Evolutionary conservation across 2,797 vertebrate genomes (phyloP).

Genomic region (Macropodus opercularis): DNA sequence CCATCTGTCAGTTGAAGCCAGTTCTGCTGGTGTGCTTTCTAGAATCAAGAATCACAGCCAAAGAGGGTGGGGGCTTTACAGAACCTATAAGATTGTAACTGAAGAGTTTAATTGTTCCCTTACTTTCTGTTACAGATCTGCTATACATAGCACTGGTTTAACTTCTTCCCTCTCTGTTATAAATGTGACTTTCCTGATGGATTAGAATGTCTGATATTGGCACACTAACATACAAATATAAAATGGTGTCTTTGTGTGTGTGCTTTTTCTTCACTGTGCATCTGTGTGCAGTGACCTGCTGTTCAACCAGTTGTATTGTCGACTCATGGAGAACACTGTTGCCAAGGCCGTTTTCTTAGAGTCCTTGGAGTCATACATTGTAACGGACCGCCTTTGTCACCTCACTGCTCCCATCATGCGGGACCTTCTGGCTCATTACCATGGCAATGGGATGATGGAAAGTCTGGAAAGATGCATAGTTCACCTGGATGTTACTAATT

Average conservation of each 20-base stretch:
- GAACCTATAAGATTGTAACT: too few relatives aligned
- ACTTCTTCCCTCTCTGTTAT: too few relatives aligned
- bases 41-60: too few relatives aligned
- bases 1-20: too few relatives aligned
- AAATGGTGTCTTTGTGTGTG: background rate
- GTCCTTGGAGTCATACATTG: slow-evolving; percentile 91
- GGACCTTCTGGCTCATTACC: slow-evolving; percentile 94
- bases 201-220: background rate
- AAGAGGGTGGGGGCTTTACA: too few relatives aligned
- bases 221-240: background rate
- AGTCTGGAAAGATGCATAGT: slow-evolving; percentile 95
- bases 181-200: too few relatives aligned
- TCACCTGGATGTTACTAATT: slow-evolving; percentile 95
- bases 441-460: slow-evolving; percentile 92
- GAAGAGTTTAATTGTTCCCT: too few relatives aligned
- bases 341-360: slow-evolving; percentile 94
- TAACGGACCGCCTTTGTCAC: slow-evolving; percentile 90
- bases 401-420: slow-evolving; percentile 94
- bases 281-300: slow-evolving; percentile 79
- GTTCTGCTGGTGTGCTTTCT: too few relatives aligned
- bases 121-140: too few relatives aligned
- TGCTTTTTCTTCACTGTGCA: background rate
- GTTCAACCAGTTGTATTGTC: slow-evolving; percentile 91
- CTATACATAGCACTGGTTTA: too few relatives aligned
- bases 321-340: slow-evolving; percentile 91